A percentile compares a stretch with the other conserved stretches of the same genome.
Conservation (phyloP, 2,888 invertebrate species). For the Marasmarcha lunaedactyla region DNA sequence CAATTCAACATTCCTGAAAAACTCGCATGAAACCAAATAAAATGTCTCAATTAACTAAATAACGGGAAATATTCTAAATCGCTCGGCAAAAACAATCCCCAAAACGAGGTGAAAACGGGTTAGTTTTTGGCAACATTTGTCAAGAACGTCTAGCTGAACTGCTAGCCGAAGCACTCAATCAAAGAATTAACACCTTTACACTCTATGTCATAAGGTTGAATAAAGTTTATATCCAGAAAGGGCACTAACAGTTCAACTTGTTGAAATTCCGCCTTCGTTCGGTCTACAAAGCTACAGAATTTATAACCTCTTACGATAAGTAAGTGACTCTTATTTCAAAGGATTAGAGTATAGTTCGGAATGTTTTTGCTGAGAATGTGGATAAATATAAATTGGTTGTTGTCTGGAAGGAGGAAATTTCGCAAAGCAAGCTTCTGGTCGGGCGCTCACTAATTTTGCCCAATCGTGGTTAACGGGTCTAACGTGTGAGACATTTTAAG, state of each 20-base stretch:
- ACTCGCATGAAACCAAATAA: constrained; percentile 14
- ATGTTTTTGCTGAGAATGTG: constrained; percentile 15
- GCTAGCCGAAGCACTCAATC: constrained; percentile 22
- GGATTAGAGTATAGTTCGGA: constrained; percentile 27
- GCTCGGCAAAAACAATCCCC: constrained; percentile 39
- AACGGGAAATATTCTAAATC: constrained; percentile 14
- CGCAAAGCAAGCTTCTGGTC: constrained; percentile 57
- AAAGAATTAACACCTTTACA: not conserved
- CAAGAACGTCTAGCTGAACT: constrained; percentile 47
- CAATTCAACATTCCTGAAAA: not conserved
- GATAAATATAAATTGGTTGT: constrained; percentile 19
- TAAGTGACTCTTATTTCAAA: constrained; percentile 27
- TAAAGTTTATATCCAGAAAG: not conserved
- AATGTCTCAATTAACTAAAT: constrained; percentile 16
- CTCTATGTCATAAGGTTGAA: not conserved
- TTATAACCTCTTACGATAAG: constrained; percentile 15
- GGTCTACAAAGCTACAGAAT: constrained; percentile 21
- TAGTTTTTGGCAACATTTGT: constrained; percentile 65
- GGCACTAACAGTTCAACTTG: constrained; percentile 42
- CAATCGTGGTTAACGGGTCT: constrained; percentile 46
- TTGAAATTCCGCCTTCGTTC: constrained; percentile 64
- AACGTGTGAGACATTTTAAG: constrained; percentile 47
- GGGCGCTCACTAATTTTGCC: constrained; percentile 59
- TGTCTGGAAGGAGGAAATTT: constrained; percentile 43
- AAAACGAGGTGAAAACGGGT: constrained; percentile 59